phyloP scores from a whole-genome alignment of 2,113 vertebrate species.

The Penelope pileata region DNA sequence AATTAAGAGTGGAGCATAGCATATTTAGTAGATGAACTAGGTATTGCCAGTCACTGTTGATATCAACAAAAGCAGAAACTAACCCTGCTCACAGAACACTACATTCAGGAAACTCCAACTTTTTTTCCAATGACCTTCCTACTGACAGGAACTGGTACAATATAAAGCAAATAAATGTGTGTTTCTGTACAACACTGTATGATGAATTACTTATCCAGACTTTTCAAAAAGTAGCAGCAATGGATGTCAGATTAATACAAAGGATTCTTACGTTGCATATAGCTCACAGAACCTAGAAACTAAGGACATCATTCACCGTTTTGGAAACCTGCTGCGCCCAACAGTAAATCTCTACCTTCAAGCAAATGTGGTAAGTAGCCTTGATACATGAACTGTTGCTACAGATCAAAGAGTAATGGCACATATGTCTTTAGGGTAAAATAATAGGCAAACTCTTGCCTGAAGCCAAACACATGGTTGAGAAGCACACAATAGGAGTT shows the following conservation, averaged over 20 bases:
- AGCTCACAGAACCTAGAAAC: not conserved
- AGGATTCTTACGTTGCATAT: not conserved
- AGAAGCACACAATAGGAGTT: not conserved
- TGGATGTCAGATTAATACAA: not conserved
- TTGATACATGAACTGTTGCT: not conserved
- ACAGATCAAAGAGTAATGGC: constrained; percentile 17
- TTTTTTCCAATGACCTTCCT: not conserved
- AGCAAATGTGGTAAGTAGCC: constrained; percentile 15
- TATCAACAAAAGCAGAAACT: not conserved
- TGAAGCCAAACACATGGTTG: not conserved
- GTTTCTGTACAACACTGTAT: not conserved
- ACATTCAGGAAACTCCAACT: not conserved
- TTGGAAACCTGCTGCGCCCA: not conserved
- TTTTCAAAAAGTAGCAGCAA: not conserved
- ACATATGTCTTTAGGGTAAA: not conserved
- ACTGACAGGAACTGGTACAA: not conserved
- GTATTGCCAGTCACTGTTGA: not conserved
- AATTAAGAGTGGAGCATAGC: not conserved
- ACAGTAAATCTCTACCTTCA: constrained; percentile 3
- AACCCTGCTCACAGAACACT: not conserved
- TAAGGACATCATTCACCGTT: constrained; percentile 1
- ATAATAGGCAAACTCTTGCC: not conserved
- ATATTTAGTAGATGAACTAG: not conserved
- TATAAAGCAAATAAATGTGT: not conserved
- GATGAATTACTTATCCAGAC: not conserved